These are phyloP conservation scores for Aplodontia rufa DNA, from an alignment of 2,113 vertebrate species.

Conservation along the genomic window DNA sequence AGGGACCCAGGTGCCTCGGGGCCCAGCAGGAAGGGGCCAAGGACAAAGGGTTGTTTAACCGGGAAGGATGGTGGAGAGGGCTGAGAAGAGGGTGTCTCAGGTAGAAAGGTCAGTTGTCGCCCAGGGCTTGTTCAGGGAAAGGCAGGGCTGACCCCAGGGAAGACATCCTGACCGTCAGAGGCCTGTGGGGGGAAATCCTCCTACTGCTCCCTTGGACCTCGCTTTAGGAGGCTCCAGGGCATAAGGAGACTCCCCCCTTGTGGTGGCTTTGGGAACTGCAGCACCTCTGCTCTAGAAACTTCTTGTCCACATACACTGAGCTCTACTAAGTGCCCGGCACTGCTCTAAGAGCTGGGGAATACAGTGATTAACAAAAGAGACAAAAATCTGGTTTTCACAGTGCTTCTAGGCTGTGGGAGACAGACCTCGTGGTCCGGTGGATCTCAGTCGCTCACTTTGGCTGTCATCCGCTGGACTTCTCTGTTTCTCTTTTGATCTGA, in stretches of 20 bases:
- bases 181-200: not conserved
- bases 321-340: not conserved
- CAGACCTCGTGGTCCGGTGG: not conserved
- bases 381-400: not conserved
- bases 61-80: conserved; percentile 31
- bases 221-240: not conserved
- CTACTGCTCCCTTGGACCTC: not conserved
- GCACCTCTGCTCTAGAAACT: not conserved
- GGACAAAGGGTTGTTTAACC: conserved; percentile 76
- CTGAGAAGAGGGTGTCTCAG: conserved; percentile 57
- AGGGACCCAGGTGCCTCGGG: conserved; percentile 62
- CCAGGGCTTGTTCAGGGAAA: conserved; percentile 39
- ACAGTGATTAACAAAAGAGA: not conserved
- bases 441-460: not conserved
- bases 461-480: not conserved
- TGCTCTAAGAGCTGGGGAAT: not conserved
- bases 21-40: conserved; percentile 64
- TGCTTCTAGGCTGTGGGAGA: not conserved
- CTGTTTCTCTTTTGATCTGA: not conserved
- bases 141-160: not conserved
- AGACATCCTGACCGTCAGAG: conserved; percentile 24
- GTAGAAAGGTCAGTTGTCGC: conserved; percentile 74
- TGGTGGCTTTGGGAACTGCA: conserved; percentile 13
- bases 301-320: not conserved
- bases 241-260: conserved; percentile 8